Base-by-base conservation (phyloP, 2,113 vertebrate species). In the Chrysochloris asiatica region DNA sequence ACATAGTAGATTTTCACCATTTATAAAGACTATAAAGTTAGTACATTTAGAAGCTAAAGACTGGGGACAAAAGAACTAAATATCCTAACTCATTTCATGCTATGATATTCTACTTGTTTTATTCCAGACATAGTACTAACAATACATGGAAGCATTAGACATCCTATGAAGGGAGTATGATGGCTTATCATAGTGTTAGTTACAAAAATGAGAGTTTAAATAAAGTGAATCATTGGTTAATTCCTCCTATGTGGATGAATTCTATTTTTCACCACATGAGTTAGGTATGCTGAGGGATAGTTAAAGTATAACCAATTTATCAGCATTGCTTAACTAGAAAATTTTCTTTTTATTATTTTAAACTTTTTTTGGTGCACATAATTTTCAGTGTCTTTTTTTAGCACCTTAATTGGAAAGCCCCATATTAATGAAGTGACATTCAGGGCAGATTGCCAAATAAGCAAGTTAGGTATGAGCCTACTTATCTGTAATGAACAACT, bases 21-120 rank as follows among this genome's bases (percentile, higher is more conserved):
- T 72, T 50, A 88, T 47, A 88, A 89, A 95, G 50, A 38, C 59
- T 13, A 0, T 80, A 26, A 91, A 93, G 24, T 3, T 24, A 86
- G 30, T 45, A 90, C n/a, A 72, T 52, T 71, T 24, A 82, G 48
- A 86, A 21, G 33, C 47, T 83, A 67, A 75, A 84, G 28, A 86
- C 9, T 14, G 47, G 50, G 59, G 12, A 33, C 52, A 8, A 83
- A 72, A 36, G 6, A 73, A 45, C 19, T 83, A 38, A 89, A 50
- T 90, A 80, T 38, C 67, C 30, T 83, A 80, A 82, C 28, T 67
- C 38, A 30, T 92, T 47, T 5, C 5, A 47, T 33, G 16, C 8
- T 92, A 33, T 73, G 8, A 83, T 33, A 77, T 48, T 69, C 26
- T 54, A 69, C 83, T 87, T 86, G 52, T 88, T 84, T 86, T 93